These are phyloP conservation scores for Paramormyrops kingsleyae DNA, from an alignment of 2,113 vertebrate genomes.

Conservation along the genomic window DNA sequence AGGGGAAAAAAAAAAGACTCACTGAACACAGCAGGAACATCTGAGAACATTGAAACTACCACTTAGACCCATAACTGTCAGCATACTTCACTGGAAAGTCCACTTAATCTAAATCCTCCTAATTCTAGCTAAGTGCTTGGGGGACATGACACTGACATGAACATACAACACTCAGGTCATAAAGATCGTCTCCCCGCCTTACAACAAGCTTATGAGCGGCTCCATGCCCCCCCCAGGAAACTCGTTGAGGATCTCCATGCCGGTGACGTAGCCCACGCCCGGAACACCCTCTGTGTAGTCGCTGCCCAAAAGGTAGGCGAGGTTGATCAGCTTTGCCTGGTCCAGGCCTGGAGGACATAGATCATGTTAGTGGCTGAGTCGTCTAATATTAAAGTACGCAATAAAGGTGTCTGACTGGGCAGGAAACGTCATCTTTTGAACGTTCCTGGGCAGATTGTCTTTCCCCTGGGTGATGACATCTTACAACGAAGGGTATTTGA, in stretches of 20 bases:
- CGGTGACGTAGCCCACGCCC: constrained; percentile 85
- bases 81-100: too few species aligned
- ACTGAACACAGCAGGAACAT: neutral
- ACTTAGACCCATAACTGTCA: neutral
- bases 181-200: constrained; percentile 23
- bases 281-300: constrained; percentile 93
- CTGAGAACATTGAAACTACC: neutral
- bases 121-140: neutral
- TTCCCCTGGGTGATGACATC: neutral
- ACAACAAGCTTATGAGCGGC: constrained; percentile 77
- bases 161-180: neutral
- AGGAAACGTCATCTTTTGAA: neutral
- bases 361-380: neutral
- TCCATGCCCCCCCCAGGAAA: constrained; percentile 85
- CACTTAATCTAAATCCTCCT: too few species aligned
- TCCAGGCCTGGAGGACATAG: constrained; percentile 70
- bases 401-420: neutral
- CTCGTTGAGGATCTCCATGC: constrained; percentile 97
- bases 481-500: neutral
- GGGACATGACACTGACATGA: neutral
- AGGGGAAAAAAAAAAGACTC: neutral
- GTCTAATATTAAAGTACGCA: neutral
- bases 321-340: constrained; percentile 84
- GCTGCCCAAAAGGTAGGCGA: constrained; percentile 93
- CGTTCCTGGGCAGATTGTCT: neutral